Percentiles rank a stretch among this genome's conserved stretches.
These are phyloP conservation scores for Lophura nycthemera DNA, from an alignment of 2,113 vertebrate species.

Conservation along the genomic window DNA sequence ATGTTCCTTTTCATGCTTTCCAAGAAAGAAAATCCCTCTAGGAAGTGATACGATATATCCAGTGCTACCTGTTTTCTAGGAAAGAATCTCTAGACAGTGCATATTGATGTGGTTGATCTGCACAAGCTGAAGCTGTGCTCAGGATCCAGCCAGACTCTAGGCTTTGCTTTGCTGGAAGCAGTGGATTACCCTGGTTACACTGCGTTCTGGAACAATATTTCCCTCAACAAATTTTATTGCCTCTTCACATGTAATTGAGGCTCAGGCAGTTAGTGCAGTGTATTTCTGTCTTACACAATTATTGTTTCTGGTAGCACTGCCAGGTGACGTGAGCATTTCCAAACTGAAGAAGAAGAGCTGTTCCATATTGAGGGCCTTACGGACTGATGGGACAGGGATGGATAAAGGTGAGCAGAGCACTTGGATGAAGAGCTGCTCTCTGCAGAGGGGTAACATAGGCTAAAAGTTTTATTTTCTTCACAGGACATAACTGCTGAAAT, in stretches of 20 bases:
- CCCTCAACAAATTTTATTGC: not conserved
- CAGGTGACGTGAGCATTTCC: not conserved
- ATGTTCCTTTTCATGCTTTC: not conserved
- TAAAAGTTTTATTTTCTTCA: not conserved
- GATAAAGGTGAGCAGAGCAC: not conserved
- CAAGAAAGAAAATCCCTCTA: not conserved
- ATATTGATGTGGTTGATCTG: not conserved
- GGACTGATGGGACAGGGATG: accelerated
- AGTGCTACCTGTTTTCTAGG: not conserved
- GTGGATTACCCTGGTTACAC: not conserved
- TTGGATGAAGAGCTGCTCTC: not conserved
- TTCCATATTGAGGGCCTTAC: not conserved
- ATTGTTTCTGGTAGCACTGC: not conserved
- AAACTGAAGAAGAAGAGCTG: not conserved
- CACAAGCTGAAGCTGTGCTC: not conserved
- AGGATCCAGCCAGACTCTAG: not conserved
- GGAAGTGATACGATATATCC: not conserved
- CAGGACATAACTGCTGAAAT: not conserved
- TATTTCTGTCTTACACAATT: conserved; percentile 14
- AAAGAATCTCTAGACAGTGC: not conserved
- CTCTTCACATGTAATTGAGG: not conserved
- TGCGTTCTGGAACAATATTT: not conserved
- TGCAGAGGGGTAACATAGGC: accelerated
- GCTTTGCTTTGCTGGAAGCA: not conserved
- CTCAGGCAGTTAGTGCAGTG: not conserved